These are phyloP conservation scores for Panopea generosa DNA, from an alignment of 2,888 invertebrate genomes.

Conservation along the genomic window DNA sequence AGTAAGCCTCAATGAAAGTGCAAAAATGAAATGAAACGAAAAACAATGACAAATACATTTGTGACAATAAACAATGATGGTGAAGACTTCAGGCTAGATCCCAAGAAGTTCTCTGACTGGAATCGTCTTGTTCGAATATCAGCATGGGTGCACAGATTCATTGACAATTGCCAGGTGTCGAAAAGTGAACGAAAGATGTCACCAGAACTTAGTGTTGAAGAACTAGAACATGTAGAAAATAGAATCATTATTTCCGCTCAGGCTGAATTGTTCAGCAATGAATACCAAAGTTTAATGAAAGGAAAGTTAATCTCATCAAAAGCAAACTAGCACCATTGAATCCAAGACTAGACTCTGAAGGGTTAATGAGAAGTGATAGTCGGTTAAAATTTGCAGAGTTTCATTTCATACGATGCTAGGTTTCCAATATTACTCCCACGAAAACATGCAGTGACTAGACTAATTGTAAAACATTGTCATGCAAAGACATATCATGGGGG, in stretches of 20 bases:
- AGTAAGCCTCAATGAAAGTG: not conserved
- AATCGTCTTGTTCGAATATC: not conserved
- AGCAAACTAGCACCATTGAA: constrained; percentile 38
- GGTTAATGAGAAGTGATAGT: constrained; percentile 24
- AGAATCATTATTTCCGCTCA: constrained; percentile 29
- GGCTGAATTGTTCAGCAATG: constrained; percentile 2
- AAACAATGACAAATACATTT: not conserved
- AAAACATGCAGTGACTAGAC: constrained; percentile 32
- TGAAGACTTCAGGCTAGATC: not conserved
- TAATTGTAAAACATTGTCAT: constrained; percentile 40
- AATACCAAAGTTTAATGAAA: constrained; percentile 21
- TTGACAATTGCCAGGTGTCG: not conserved
- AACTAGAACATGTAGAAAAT: constrained; percentile 14
- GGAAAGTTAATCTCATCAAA: constrained; percentile 7
- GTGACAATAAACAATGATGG: not conserved
- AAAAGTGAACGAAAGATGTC: not conserved
- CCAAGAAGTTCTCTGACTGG: constrained; percentile 16
- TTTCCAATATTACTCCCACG: constrained; percentile 50
- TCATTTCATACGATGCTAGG: constrained; percentile 36
- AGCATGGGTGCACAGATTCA: constrained; percentile 24
- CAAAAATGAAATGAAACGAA: not conserved
- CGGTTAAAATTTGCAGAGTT: constrained; percentile 33
- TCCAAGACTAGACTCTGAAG: constrained; percentile 33
- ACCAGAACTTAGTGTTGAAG: constrained; percentile 2
- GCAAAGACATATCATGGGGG: constrained; percentile 25